Conservation (phyloP, 2,797 vertebrate genomes). For the Atherinosoma microstoma region DNA sequence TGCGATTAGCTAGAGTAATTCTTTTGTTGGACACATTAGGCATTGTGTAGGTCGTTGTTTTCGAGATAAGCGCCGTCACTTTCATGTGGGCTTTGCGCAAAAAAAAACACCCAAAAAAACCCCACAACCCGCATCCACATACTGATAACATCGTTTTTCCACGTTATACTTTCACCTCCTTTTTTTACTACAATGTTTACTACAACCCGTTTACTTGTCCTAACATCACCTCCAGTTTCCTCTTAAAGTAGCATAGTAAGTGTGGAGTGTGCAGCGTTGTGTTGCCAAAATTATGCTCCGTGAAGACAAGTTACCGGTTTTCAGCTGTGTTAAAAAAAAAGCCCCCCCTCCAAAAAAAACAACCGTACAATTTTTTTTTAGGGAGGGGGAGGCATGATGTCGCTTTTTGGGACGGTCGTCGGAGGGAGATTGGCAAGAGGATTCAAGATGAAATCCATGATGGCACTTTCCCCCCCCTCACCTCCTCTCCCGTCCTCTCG, state of each 20-base stretch:
- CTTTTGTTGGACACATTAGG: conserved; percentile 76
- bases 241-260: conserved; percentile 70
- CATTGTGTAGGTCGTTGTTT: conserved; percentile 66
- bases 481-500: conserved; percentile 61
- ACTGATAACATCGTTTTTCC: conserved; percentile 2
- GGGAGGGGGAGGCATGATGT: conserved; percentile 8
- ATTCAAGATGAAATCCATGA: conserved; percentile 86
- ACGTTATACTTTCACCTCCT: conserved; percentile 11
- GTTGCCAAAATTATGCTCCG: not conserved
- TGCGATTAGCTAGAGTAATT: conserved; percentile 75
- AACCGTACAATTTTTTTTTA: not conserved
- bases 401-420: conserved; percentile 33
- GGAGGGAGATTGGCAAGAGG: conserved; percentile 74
- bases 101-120: conserved; percentile 1
- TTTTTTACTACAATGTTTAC: conserved; percentile 66
- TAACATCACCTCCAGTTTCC: conserved; percentile 75
- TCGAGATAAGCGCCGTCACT: conserved; percentile 63
- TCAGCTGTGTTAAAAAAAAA: not conserved
- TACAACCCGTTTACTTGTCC: conserved; percentile 72
- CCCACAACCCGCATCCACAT: conserved; percentile 7
- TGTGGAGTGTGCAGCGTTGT: conserved; percentile 43
- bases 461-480: conserved; percentile 75
- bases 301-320: conserved; percentile 3
- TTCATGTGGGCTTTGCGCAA: conserved; percentile 53
- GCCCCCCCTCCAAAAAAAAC: no score